Base-by-base conservation (phyloP, 1,140 invertebrate genomes). In the Calliopsis andreniformis region DNA sequence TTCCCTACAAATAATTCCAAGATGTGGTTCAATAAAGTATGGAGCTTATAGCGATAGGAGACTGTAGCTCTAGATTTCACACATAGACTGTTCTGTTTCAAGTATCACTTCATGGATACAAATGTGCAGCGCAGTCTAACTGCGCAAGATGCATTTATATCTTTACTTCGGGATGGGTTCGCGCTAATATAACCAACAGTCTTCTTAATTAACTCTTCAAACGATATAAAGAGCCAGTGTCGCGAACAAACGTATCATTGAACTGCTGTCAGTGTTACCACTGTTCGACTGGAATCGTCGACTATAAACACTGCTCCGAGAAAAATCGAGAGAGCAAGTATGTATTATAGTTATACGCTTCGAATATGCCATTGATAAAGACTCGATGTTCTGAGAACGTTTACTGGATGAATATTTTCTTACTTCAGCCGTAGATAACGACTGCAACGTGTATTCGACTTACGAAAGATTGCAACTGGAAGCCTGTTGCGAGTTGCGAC, bases 401-500 rank as follows among this genome's bases (percentile, higher is more conserved):
- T 71, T 59, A 28, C 59, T 42, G 56, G 45, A 47, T 1, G 20
- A n/a, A 35, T 25, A 42, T 14, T 59, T n/a, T 47, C 55, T 61
- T 49, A 39, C 53, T 70, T 35, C 42, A 39, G 20, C 32, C 53
- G 16, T 4, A 51, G 68, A 71, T 61, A 71, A 71, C 43, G 16
- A 61, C 49, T 39, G 30, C 43, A 12, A 32, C 30, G 56, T n/a
- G n/a, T 61, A 25, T 23, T 49, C 68, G 39, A 25, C 28, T 71
- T 71, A 49, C 43, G 68, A 61, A 61, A 71, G 68, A 71, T 30
- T 59, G 49, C 42, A 28, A 49, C 32, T 16, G 32, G 43, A 28
- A 16, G 16, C 2, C 30, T 18, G 30, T 71, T 71, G 56, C 20
- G 56, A 71, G n/a, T n/a, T n/a, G n/a, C n/a, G 49, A 71, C 20